Percentiles rank a stretch among this genome's conserved stretches.
Conservation (phyloP, 23 tunicate genomes). For the Styela plicata region DNA sequence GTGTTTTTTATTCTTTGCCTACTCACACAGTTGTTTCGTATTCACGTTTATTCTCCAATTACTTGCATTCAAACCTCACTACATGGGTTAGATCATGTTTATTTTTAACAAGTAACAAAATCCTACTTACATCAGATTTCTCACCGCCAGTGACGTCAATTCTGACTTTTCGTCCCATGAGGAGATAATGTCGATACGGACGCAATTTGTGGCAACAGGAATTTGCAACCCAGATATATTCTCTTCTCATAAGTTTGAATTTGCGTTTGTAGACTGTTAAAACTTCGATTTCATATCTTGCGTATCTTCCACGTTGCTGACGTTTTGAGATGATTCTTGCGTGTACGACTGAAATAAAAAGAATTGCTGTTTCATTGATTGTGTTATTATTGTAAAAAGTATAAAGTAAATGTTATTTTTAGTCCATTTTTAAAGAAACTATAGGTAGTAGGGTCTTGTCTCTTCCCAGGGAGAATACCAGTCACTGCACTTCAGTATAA, state of each 20-base stretch:
- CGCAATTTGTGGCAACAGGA: conserved; percentile 86
- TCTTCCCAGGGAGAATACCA: no score
- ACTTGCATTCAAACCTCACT: no score
- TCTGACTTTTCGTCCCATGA: conserved; percentile 75
- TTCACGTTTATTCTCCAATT: no score
- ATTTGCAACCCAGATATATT: conserved; percentile 82
- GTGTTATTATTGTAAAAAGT: no score
- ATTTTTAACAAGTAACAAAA: background rate
- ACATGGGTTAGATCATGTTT: no score
- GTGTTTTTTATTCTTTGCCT: no score
- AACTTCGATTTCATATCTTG: conserved; percentile 67
- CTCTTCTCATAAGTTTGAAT: conserved; percentile 65
- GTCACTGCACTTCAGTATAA: no score
- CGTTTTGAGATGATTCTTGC: conserved; percentile 60
- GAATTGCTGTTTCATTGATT: no score
- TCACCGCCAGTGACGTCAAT: conserved; percentile 33
- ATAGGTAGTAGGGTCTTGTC: no score
- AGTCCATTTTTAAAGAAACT: no score
- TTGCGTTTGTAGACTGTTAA: conserved; percentile 49
- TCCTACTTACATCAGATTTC: background rate
- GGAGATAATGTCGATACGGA: conserved; percentile 59
- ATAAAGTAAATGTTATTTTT: no score
- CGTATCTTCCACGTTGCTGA: conserved; percentile 52
- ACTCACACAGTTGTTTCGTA: no score
- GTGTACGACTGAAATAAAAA: conserved; percentile 59